Evolutionary conservation across 2,113 vertebrate genomes (phyloP), one percentile per base, ranked within the genome.

Genomic region (Cottus gobio): DNA sequence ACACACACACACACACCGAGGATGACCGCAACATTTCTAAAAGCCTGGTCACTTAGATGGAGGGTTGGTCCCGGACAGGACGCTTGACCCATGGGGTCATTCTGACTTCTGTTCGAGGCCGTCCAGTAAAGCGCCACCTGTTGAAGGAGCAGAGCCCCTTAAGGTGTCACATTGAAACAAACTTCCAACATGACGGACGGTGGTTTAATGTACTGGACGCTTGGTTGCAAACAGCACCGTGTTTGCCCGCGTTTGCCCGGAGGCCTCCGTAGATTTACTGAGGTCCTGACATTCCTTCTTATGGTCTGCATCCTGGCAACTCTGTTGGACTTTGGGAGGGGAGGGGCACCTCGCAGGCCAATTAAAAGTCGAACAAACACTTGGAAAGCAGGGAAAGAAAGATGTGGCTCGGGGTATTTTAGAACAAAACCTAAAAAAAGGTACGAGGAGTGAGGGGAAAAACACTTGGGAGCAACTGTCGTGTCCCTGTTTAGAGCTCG

Each of bases 271-370:
- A 88, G 89, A 89, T 92, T 92, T 91, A 92, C 81, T 61, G 80
- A 85, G 75, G 85, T 86, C 75, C 86, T 75, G 39, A 88, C 91
- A 95, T 94, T 94, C 91, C 87, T 89, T 86, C 83, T 88, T 44
- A 58, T 82, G 82, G 90, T 88, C 83, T 67, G 91, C 90, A 86
- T 91, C 92, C 89, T 88, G 82, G 93, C 86, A 93, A 94, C 93
- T 63, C 28, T 1, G 61, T 50, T 6, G 56, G 85, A 90, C 69
- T 68, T 60, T 20, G 34, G 26, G 37, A 76, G 77, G 74, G 82
- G 80, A 82, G 82, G 75, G 83, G 68, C 3, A 54, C 85, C 87
- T 85, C 64, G 46, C 82, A 85, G 88, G 87, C 89, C 89, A 89
- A 85, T 92, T 90, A 89, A 90, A 91, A 79, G 68, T 74, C 83